Conservation (phyloP, 2,113 vertebrate genomes). For the Setophaga kirtlandii region DNA sequence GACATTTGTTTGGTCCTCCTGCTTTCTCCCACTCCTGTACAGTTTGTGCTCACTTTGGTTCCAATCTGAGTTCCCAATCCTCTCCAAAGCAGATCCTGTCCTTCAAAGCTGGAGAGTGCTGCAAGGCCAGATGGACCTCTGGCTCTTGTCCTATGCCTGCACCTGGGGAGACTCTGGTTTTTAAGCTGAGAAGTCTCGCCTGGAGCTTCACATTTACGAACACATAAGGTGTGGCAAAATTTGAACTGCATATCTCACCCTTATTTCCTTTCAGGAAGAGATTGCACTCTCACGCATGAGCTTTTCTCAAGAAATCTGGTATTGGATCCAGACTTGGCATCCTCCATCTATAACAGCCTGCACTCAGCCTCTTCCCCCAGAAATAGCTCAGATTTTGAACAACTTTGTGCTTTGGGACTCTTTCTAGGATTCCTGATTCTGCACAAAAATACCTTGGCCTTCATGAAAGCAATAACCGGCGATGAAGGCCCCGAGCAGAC, state of each 20-base stretch:
- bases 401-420: not conserved
- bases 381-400: not conserved
- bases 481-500: fast-evolving
- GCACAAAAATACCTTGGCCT: not conserved
- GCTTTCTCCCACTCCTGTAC: not conserved
- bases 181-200: not conserved
- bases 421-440: slow-evolving; percentile 30
- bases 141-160: not conserved
- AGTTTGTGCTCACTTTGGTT: not conserved
- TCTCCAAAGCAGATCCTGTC: not conserved
- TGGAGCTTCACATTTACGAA: not conserved
- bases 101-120: not conserved
- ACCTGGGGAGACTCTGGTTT: not conserved
- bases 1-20: not conserved
- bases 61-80: not conserved
- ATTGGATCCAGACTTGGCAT: not conserved
- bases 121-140: not conserved
- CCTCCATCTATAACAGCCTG: not conserved
- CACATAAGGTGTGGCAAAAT: not conserved
- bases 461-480: not conserved
- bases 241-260: not conserved
- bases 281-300: not conserved
- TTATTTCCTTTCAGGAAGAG: not conserved
- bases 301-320: not conserved
- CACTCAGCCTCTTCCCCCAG: not conserved